Evolutionary conservation across 2,797 vertebrate genomes (phyloP).

Genomic region (Darevskia nairensis): DNA sequence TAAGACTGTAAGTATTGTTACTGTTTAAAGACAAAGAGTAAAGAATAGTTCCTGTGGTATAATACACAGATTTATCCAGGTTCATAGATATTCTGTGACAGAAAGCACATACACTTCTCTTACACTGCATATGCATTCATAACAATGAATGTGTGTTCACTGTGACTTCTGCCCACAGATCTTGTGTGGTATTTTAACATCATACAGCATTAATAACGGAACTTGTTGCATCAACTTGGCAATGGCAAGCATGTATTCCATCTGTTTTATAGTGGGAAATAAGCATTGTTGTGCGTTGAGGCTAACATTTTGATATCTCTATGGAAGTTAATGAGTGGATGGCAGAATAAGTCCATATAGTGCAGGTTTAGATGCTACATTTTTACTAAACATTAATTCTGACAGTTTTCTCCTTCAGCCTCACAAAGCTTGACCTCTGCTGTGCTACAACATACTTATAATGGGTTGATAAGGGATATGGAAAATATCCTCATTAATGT

Average conservation of each 20-base stretch:
- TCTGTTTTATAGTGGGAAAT: neutral
- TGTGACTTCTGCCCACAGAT: neutral
- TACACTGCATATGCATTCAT: neutral
- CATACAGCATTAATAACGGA: neutral
- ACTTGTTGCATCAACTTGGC: neutral
- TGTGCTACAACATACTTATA: constrained; percentile 1
- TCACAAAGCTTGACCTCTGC: constrained; percentile 16
- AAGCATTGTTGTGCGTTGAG: neutral
- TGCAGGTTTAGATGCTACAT: neutral
- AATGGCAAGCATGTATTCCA: neutral
- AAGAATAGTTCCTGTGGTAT: neutral
- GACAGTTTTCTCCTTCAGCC: constrained; percentile 1
- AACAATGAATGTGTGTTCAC: neutral
- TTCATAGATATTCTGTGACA: neutral
- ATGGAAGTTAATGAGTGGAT: neutral
- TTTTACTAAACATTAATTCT: constrained; percentile 9
- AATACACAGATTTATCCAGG: neutral
- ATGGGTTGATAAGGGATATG: constrained; percentile 17
- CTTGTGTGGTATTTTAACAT: neutral
- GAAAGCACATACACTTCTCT: neutral
- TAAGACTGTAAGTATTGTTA: neutral
- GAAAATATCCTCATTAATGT: constrained; percentile 14
- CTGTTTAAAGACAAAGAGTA: neutral
- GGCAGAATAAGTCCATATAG: constrained; percentile 11
- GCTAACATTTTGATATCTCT: neutral